Base-by-base conservation (phyloP, 30 jellyfish, hydroid and myxozoan genomes). In the Turritopsis dohrnii region DNA sequence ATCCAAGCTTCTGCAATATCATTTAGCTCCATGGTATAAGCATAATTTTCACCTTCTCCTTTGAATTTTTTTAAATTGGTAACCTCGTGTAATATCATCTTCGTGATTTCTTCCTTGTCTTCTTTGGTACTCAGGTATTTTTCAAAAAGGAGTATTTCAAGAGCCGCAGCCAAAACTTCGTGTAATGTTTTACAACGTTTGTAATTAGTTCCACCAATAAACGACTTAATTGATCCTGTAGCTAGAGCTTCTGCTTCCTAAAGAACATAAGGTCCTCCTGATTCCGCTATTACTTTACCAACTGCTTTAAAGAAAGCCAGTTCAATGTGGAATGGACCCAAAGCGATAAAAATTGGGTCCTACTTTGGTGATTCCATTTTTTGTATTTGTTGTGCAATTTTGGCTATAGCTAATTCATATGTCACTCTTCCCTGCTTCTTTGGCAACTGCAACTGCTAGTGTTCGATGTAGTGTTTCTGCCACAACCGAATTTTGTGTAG, bases 261-360 rank as follows among this genome's bases (percentile, higher is more conserved):
- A 25, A 16, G 53, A 22, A 74, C 0, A 29, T 74, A 74, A 7
- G 83, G 83, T n/a, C 65, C 83, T 9, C 83, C 83, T 74, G 83
- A 74, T 23, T 74, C 83, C 0, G 83, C 71, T 9, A 74, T 23
- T 16, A n/a, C 13, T 29, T 74, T 74, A 16, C 83, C 83, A 26
- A 74, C 27, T 21, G 23, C 83, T 9, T 29, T 29, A 29, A 74
- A 74, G 41, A 74, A 74, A 21, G 74, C 28, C 65, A 74, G 0
- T 16, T 74, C 83, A 7, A 74, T 74, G 23, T 74, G 71, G 9
- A 74, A 74, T 16, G 72, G 54, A 74, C 83, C 83, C 7, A 74
- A 21, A 8, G 65, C 71, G 9, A 74, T 29, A 29, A 74, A 74
- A 9, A 74, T 8, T 9, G 28, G 28, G 0, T 74, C 83, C 0